Base-by-base conservation (phyloP, 2,113 vertebrate genomes). In the Amphiprion ocellaris region DNA sequence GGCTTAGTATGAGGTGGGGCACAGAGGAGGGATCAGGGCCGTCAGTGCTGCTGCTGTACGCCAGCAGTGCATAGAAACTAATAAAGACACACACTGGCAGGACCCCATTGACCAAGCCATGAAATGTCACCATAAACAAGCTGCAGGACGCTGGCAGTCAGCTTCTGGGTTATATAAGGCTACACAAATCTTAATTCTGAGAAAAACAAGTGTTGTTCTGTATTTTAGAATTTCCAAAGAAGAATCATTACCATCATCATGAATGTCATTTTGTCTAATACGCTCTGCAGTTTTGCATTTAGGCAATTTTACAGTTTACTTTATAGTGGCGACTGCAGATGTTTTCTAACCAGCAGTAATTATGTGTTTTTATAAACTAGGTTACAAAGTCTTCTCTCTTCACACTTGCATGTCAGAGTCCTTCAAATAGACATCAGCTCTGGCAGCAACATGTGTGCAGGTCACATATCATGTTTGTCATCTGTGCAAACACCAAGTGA, bases 51-150 rank as follows among this genome's bases (percentile, higher is more conserved):
- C 84, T 76, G 80, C 83, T 33, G 77, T 78, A 83, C 62, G 59
- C 83, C 90, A 90, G 78, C 79, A 85, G 75, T 66, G 88, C 79
- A 74, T 69, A 71, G 69, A 89, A 85, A 87, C 90, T 93, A 93
- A 95, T 93, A 90, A 94, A 94, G 94, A 93, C 76, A 17, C 84
- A 91, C 65, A 84, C 77, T 88, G 90, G 88, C 87, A 90, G 89
- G 89, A 92, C 86, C 89, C 84, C 21, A 76, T 77, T 84, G 79
- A 88, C 86, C 86, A 83, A 87, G 86, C 91, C 93, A 87, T 91
- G 82, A 91, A 87, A 93, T 90, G 87, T 94, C 92, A 93, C 85
- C 79, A 77, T 90, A 92, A 94, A 93, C 92, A 94, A 92, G 90
- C 93, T 92, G 86, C 94, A 92, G 92, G 92, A 94, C 50, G 15